phyloP scores from a whole-genome alignment of 2,113 vertebrate species.

The Tetraodon nigroviridis region DNA sequence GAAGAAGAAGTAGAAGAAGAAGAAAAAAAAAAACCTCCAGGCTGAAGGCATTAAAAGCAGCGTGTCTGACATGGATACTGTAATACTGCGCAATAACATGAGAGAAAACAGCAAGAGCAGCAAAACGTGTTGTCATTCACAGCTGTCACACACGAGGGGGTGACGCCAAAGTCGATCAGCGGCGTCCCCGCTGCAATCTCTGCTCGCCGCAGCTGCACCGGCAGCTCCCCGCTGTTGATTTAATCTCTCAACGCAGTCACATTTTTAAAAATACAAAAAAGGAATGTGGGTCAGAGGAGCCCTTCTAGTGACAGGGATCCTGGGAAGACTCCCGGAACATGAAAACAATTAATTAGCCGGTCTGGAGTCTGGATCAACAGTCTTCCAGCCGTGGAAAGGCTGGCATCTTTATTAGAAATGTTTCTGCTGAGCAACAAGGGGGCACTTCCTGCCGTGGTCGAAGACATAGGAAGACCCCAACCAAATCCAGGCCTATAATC shows the following conservation, averaged over 20 bases:
- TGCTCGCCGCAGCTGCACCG: constrained; percentile 49
- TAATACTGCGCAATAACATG: constrained; percentile 67
- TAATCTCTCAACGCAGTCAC: constrained; percentile 47
- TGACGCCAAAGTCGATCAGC: constrained; percentile 49
- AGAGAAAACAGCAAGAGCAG: constrained; percentile 55
- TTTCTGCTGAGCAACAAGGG: constrained; percentile 48
- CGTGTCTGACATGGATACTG: constrained; percentile 60
- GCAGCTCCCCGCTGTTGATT: constrained; percentile 23
- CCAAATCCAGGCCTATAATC: constrained; percentile 57
- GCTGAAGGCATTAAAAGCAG: constrained; percentile 64
- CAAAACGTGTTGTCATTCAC: constrained; percentile 61
- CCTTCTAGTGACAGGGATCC: constrained; percentile 54
- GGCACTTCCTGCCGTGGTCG: constrained; percentile 29
- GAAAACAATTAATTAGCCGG: constrained; percentile 70
- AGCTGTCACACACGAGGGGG: constrained; percentile 61
- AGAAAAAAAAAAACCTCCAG: constrained; percentile 43
- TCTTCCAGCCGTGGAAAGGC: constrained; percentile 59
- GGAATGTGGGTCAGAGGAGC: constrained; percentile 45
- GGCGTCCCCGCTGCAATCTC: constrained; percentile 42
- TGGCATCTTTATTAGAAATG: constrained; percentile 68
- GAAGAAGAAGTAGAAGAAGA: background rate
- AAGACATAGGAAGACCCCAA: constrained; percentile 37
- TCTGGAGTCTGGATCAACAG: constrained; percentile 69
- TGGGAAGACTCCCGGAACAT: constrained; percentile 68
- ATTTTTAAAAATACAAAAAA: constrained; percentile 35